Base-by-base conservation (phyloP, 2,113 vertebrate genomes). In the Alectura lathami region DNA sequence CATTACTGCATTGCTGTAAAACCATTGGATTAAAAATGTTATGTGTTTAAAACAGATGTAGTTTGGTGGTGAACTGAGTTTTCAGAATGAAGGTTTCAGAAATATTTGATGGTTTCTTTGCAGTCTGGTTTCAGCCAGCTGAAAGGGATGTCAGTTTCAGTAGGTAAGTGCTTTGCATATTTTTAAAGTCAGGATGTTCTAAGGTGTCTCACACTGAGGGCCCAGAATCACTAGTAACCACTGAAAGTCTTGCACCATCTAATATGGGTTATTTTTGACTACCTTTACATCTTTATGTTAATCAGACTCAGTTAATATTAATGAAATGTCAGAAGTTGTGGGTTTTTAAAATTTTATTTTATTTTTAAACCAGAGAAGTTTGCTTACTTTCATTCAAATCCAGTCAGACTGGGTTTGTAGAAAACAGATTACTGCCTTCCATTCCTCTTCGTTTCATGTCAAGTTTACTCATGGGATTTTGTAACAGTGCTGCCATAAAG, bases 401-500 rank as follows among this genome's bases (percentile, higher is more conserved):
- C 63, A 62, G n/a, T 68, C 73, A 57, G 84, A 34, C 32, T 66
- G 29, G 9, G 45, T 81, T 91, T 94, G 34, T 43, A 45, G 62
- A 50, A 81, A 82, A 73, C 27, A 78, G 47, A 59, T 89, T n/a
- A 51, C 13, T 84, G 64, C 84, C 64, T 78, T 93, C 77, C 91
- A 84, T 91, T 83, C 56, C 45, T 86, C 90, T 84, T 81, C 86
- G 54, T 73, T 96, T 84, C 36, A 10, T 17, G 60, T 70, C 64
- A 77, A 29, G 29, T 84, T 86, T 81, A 40, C 36, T 89, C 21
- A 6, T 34, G 43, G 64, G 22, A 11, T 80, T 74, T 85, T 62
- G 17, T 66, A 42, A 13, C n/a, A 69, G 21, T 2, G 0, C 27
- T 80, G 43, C 63, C 45, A 5, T 34, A n/a, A 23, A 69, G 0